Conservation (phyloP, 2,888 invertebrate species). For the Alviniconcha strummeri region DNA sequence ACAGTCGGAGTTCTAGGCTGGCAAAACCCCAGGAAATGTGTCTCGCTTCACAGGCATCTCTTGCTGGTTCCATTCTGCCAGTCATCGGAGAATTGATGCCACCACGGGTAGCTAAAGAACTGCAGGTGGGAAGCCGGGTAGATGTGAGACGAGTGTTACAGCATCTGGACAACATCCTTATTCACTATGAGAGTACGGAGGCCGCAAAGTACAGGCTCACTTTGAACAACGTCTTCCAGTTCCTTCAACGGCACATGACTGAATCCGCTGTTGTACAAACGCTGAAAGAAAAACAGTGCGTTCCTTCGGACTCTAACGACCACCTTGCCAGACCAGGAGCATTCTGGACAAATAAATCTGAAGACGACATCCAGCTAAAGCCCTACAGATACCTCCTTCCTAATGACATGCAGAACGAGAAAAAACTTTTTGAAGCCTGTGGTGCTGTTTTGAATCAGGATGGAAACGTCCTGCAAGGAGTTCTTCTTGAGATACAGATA, state of each 20-base stretch:
- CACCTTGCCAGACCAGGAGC: neutral
- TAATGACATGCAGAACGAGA: neutral
- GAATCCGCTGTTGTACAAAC: neutral
- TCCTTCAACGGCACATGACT: neutral
- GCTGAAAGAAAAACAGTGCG: neutral
- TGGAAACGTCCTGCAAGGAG: neutral
- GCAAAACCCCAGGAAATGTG: neutral
- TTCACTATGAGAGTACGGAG: neutral
- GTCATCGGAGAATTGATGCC: neutral
- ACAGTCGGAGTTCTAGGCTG: neutral
- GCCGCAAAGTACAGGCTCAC: neutral
- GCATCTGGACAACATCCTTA: neutral
- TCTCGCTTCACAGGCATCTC: neutral
- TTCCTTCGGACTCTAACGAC: neutral
- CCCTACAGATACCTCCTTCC: constrained; percentile 9
- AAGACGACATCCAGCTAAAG: neutral
- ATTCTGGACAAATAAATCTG: too few species aligned
- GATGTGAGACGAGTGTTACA: neutral
- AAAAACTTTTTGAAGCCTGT: neutral
- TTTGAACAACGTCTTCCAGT: neutral
- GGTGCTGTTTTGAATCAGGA: neutral
- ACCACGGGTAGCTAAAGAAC: neutral
- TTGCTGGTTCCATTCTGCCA: neutral
- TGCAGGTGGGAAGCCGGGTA: neutral
- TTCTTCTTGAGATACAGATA: neutral